Evolutionary conservation across 2,797 vertebrate species (phyloP).

Genomic region (Sebastes trivittatus): DNA sequence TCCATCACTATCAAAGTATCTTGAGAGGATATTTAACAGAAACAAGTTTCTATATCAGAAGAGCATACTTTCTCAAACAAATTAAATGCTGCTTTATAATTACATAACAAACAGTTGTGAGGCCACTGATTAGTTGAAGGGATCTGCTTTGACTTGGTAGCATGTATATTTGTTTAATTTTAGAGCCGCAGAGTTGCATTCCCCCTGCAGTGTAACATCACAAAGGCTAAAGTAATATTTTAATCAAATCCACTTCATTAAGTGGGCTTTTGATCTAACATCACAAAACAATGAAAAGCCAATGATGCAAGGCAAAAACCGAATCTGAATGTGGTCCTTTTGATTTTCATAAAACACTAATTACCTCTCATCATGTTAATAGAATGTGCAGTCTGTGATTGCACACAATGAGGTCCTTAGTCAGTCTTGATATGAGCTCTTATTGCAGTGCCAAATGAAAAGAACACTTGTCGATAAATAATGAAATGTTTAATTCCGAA

Average conservation of each 20-base stretch:
- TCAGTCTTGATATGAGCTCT: not conserved
- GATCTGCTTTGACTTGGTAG: not conserved
- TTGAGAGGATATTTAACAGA: not conserved
- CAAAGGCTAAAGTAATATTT: not conserved
- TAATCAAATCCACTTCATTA: not conserved
- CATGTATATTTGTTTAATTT: not conserved
- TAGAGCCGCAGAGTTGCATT: not conserved
- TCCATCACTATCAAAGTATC: not conserved
- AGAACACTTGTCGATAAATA: not conserved
- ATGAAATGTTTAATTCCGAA: not conserved
- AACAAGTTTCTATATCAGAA: not conserved
- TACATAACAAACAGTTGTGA: not conserved
- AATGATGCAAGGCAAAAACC: not conserved
- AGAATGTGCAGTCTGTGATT: not conserved
- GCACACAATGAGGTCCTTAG: not conserved
- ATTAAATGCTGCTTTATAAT: not conserved
- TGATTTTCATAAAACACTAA: conserved; percentile 9
- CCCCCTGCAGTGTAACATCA: not conserved
- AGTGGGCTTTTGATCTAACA: not conserved
- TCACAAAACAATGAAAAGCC: conserved; percentile 3
- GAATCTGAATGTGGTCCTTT: not conserved
- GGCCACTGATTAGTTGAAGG: not conserved
- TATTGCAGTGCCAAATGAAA: not conserved
- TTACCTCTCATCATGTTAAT: not conserved
- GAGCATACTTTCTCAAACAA: not conserved